These are phyloP conservation scores for Scelioninae gen. 1 DNA, from an alignment of 2,888 invertebrate species.

Conservation along the genomic window DNA sequence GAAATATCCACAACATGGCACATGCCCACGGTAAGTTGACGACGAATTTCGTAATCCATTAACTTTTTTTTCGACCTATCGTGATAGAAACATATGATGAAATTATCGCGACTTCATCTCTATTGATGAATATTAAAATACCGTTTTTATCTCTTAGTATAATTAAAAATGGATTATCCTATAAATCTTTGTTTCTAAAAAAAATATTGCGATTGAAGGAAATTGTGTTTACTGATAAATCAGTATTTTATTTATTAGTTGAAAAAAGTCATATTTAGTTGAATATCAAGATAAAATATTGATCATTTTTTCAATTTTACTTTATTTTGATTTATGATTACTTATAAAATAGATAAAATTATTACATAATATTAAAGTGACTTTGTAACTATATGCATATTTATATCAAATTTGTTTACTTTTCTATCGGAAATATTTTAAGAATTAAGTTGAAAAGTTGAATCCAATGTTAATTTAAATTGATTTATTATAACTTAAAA, in stretches of 20 bases:
- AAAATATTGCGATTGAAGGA: conserved; percentile 15
- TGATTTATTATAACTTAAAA: not conserved
- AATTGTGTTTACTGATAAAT: conserved; percentile 6
- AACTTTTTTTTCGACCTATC: conserved; percentile 26
- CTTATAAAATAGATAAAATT: too few species aligned
- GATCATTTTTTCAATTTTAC: not conserved
- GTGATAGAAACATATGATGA: conserved; percentile 52
- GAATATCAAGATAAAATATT: not conserved
- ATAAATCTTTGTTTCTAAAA: conserved; percentile 17
- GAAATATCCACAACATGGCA: conserved; percentile 86
- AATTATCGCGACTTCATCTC: conserved; percentile 49
- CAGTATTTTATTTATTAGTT: conserved; percentile 18
- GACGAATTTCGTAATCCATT: conserved; percentile 51
- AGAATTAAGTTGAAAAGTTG: too few species aligned
- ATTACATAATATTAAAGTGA: too few species aligned
- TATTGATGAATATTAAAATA: conserved; percentile 56
- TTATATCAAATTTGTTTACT: too few species aligned
- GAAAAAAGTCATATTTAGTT: not conserved
- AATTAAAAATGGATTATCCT: conserved; percentile 56
- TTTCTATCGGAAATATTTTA: too few species aligned
- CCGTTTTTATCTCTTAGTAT: conserved; percentile 10
- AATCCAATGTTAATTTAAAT: not conserved
- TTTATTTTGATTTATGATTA: not conserved
- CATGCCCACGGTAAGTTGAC: conserved; percentile 84
- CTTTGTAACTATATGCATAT: too few species aligned